Evolutionary conservation across 53 echinoderm and acorn worm species (phyloP), one percentile per base, ranked within the genome.

Genomic region (Holothuria leucospilota): DNA sequence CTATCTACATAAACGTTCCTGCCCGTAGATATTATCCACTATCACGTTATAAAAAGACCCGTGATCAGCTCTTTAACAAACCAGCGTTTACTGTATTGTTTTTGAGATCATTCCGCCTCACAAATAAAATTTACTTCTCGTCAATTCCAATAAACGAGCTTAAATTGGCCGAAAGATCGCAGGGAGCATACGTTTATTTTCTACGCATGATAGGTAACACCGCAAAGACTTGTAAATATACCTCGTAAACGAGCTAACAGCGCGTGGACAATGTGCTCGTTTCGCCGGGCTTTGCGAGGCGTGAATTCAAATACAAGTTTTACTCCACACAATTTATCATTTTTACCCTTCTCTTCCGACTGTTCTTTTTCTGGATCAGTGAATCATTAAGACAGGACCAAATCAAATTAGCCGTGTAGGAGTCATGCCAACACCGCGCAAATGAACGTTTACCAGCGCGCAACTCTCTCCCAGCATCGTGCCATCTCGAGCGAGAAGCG

Each of bases 371-470:
- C 52, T 51, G 52, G 75, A 16, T 75, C 75, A 27, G 51, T 42
- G 75, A 75, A 75, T 75, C 75, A 75, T 75, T 75, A 75, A 75
- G 75, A 46, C 26, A 51, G 20, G 24, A 75, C 75, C 75, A 75
- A 75, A 46, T 75, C 75, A 75, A 75, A 75, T 75, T 75, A 75
- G 75, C 75, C 75, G 75, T 75, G 52, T n/a, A 75, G 75, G 49
- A 51, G 13, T 75, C 75, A 75, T 75, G 75, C 75, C 75, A 49
- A 49, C 52, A 51, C 75, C 75, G 51, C 40, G 25, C 28, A 75
- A 23, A 75, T 75, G 75, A 75, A 75, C 51, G 51, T 75, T 75
- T 75, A 75, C 51, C 52, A 75, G 28, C 49, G 51, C 51, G 49
- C 25, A 51, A 39, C 27, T 75, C 15, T 27, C 25, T 26, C 9